A percentile compares a stretch with the other conserved stretches of the same genome.
Evolutionary conservation across 2,888 invertebrate genomes (phyloP).

Genomic region (Incurvaria masculella): DNA sequence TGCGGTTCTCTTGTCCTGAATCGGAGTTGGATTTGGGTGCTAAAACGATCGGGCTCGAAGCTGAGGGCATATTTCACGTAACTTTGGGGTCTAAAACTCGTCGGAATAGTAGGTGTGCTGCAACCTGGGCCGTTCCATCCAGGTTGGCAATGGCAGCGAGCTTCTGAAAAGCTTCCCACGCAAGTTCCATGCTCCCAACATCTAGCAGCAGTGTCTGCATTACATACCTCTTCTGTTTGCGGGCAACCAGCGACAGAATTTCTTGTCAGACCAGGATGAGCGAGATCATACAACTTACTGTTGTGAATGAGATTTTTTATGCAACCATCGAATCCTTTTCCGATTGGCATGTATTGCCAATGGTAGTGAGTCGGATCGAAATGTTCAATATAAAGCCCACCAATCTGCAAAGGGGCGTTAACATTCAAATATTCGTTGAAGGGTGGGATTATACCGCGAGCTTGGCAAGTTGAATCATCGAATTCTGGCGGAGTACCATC

Average conservation of each 20-base stretch:
- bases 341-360: conserved; percentile 89
- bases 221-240: conserved; percentile 90
- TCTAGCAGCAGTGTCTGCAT: conserved; percentile 79
- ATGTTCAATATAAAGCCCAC: conserved; percentile 87
- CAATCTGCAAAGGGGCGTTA: conserved; percentile 92
- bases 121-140: conserved; percentile 94
- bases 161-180: conserved; percentile 84
- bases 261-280: conserved; percentile 84
- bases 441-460: conserved; percentile 85
- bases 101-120: conserved; percentile 80
- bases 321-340: conserved; percentile 93
- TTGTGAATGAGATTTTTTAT: conserved; percentile 95
- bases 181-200: conserved; percentile 96
- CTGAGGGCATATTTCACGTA: conserved; percentile 96
- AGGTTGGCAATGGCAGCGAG: conserved; percentile 90
- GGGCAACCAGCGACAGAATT: conserved; percentile 90
- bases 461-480: conserved; percentile 88
- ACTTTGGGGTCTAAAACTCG: conserved; percentile 90
- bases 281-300: conserved; percentile 92
- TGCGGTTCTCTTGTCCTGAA: conserved; percentile 92
- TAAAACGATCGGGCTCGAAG: conserved; percentile 90
- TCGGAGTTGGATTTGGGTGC: conserved; percentile 88
- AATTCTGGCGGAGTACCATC: conserved; percentile 87
- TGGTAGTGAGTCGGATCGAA: conserved; percentile 86
- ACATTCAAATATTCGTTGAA: conserved; percentile 96